These are phyloP conservation scores for Pipistrellus pipistrellus DNA, from an alignment of 2,797 vertebrate genomes.

Conservation along the genomic window DNA sequence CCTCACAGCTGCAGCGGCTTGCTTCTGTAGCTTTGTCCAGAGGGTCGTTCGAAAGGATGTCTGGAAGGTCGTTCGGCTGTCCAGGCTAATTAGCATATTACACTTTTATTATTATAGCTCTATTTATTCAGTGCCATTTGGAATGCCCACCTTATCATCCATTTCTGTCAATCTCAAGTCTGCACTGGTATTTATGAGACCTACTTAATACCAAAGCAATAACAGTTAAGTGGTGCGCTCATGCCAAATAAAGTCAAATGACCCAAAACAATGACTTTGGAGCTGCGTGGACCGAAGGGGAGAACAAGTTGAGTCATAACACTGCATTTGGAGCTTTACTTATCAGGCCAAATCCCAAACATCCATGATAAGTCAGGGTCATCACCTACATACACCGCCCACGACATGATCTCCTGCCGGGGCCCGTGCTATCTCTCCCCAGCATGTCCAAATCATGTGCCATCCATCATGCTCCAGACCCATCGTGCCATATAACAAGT, in stretches of 20 bases:
- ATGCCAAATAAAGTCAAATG: background rate
- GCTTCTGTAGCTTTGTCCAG: no score
- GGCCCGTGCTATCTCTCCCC: background rate
- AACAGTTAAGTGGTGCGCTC: background rate
- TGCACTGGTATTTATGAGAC: background rate
- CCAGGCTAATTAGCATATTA: no score
- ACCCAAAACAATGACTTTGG: background rate
- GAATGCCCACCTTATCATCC: background rate
- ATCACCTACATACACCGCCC: background rate
- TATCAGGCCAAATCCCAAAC: background rate
- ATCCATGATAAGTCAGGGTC: background rate
- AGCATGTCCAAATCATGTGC: background rate
- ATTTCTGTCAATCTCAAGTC: background rate
- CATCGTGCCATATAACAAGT: background rate
- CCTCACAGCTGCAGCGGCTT: no score
- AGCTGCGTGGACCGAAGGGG: background rate
- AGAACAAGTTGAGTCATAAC: background rate
- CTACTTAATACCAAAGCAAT: background rate
- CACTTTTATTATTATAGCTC: no score
- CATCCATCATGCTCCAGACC: background rate
- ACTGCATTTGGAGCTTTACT: background rate
- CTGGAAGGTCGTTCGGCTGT: no score
- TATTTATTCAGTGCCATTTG: background rate
- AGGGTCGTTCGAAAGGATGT: no score
- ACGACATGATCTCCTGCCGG: fast-evolving